Evolutionary conservation across 30 jellyfish, hydroid and myxozoan genomes (phyloP), one percentile per base, ranked within the genome.

Genomic region (Chrysaora quinquecirrha): DNA sequence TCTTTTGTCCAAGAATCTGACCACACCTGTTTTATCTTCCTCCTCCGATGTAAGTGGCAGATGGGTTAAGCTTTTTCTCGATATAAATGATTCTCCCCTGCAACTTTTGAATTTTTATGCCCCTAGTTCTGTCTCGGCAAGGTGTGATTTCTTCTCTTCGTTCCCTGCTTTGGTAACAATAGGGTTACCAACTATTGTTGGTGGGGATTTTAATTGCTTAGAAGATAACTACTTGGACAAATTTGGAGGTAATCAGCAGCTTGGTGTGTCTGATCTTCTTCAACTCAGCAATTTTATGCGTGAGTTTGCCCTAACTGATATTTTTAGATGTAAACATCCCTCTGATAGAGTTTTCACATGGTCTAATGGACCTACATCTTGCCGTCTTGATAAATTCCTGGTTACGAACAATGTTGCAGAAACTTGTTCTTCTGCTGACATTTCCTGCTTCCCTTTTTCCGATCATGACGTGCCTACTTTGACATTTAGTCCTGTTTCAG

Each of bases 21-120:
- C n/a, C n/a, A n/a, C n/a, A n/a, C n/a, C n/a, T n/a, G n/a, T n/a
- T n/a, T n/a, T n/a, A n/a, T n/a, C n/a, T n/a, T 28, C 61, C 12
- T 66, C 78, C 12, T 25, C 11, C n/a, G 32, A 60, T 20, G 6
- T n/a, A 60, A 21, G n/a, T 21, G 72, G 72, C 33, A 60, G 33
- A n/a, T 4, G 28, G 28, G 9, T 60, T 6, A n/a, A 21, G 33
- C 11, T 25, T n/a, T 4, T n/a, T 60, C 32, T 60, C 11, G 72
- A 60, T 21, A 4, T 60, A 6, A 10, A 20, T 20, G 10, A 25
- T 21, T 60, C 72, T 21, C n/a, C n/a, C n/a, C n/a, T n/a, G n/a
- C n/a, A n/a, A n/a, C n/a, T n/a, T n/a, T n/a, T n/a, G n/a, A n/a
- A 60, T 60, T 4, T 60, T 21, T 60, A 60, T 60, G 72, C 72